These are phyloP conservation scores for Hydropsyche betteni DNA, from an alignment of 2,888 invertebrate genomes.

Conservation along the genomic window DNA sequence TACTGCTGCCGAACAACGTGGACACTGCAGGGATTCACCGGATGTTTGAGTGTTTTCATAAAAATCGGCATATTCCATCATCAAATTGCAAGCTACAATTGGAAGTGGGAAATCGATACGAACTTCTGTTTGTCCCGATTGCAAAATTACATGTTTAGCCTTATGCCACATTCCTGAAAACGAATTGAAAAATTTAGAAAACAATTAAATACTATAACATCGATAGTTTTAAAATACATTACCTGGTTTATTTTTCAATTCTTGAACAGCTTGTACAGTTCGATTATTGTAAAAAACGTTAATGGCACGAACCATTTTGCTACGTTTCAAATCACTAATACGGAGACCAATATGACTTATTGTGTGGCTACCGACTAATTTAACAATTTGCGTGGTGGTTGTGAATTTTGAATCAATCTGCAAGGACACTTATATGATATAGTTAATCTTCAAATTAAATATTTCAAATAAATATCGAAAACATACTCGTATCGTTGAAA, in stretches of 20 bases:
- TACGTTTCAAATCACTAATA: constrained; percentile 93
- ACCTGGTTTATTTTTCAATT: constrained; percentile 93
- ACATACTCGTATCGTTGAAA: constrained; percentile 87
- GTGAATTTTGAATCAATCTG: constrained; percentile 96
- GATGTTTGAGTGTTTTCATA: constrained; percentile 95
- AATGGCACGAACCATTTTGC: constrained; percentile 96
- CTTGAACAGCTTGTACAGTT: constrained; percentile 95
- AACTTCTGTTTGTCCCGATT: constrained; percentile 93
- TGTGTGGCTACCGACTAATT: constrained; percentile 93
- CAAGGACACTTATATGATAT: background rate
- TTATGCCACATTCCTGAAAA: constrained; percentile 89
- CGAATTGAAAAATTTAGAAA: constrained; percentile 5
- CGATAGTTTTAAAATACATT: constrained; percentile 1
- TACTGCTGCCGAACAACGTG: constrained; percentile 95
- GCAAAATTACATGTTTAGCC: constrained; percentile 89
- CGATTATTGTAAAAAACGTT: constrained; percentile 98
- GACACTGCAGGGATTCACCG: constrained; percentile 94
- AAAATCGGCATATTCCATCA: constrained; percentile 98
- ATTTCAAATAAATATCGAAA: background rate
- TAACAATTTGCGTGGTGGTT: constrained; percentile 96
- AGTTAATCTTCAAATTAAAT: background rate
- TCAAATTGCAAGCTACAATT: constrained; percentile 96
- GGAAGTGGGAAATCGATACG: constrained; percentile 97
- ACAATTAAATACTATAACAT: background rate
- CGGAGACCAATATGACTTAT: constrained; percentile 93